phyloP scores from a whole-genome alignment of 2,888 invertebrate genomes.

The Ommatoiulus sabulosus region DNA sequence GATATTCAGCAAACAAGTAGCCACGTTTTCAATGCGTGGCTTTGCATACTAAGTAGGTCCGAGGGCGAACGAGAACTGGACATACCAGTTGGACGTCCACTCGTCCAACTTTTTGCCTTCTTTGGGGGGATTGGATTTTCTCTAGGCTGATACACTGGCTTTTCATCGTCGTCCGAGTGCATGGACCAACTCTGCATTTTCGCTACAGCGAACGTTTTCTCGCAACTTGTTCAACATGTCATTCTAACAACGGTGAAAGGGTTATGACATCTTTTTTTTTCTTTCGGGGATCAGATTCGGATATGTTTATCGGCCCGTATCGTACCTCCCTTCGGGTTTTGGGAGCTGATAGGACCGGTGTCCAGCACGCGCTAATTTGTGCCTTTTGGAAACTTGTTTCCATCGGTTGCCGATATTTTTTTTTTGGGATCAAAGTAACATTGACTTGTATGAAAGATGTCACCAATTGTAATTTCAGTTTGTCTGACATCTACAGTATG shows the following conservation, averaged over 20 bases:
- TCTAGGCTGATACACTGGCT: not conserved
- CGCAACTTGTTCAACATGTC: constrained; percentile 32
- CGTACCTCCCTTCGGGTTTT: too few relatives aligned
- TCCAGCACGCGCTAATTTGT: too few relatives aligned
- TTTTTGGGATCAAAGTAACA: too few relatives aligned
- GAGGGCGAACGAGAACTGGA: constrained; percentile 18
- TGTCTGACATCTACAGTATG: too few relatives aligned
- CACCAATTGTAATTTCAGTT: too few relatives aligned
- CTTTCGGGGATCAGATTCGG: not conserved
- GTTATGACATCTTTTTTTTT: not conserved
- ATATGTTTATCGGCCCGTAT: not conserved
- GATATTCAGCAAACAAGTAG: constrained; percentile 38
- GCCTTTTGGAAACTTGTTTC: too few relatives aligned
- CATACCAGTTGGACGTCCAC: constrained; percentile 44
- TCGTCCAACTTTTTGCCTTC: constrained; percentile 2
- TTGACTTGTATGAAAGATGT: too few relatives aligned
- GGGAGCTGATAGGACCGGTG: too few relatives aligned
- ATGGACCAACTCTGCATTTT: not conserved
- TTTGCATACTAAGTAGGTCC: constrained; percentile 45
- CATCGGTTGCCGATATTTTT: too few relatives aligned
- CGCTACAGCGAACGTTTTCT: not conserved
- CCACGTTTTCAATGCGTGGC: not conserved
- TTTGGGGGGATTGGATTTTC: constrained; percentile 3
- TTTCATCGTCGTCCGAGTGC: not conserved
- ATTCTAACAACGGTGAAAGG: not conserved